Evolutionary conservation across 2,888 invertebrate species (phyloP).

Genomic region (Eutolmus rufibarbis): DNA sequence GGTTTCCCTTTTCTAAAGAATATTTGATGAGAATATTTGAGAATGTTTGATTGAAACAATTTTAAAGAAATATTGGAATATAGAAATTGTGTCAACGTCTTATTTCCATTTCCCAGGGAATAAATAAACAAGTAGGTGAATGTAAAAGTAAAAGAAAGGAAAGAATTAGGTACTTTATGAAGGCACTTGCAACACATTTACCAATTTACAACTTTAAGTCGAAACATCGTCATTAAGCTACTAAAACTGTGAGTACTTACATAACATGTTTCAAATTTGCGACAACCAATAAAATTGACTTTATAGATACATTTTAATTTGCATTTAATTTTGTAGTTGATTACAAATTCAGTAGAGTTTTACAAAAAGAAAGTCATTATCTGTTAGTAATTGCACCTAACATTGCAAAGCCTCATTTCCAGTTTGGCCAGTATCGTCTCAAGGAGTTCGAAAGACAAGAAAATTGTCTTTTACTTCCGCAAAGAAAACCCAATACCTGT

Average conservation of each 20-base stretch:
- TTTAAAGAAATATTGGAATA: no score
- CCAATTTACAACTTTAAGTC: not conserved
- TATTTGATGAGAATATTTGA: no score
- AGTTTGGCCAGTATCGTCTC: not conserved
- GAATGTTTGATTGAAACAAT: no score
- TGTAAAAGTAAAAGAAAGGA: no score
- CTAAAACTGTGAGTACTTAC: not conserved
- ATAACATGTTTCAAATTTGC: not conserved
- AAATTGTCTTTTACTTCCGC: conserved; percentile 5
- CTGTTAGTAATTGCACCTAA: not conserved
- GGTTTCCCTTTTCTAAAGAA: no score
- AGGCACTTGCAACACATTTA: not conserved
- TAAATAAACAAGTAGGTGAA: not conserved
- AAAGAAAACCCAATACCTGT: conserved; percentile 4
- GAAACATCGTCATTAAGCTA: not conserved
- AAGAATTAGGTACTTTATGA: no score
- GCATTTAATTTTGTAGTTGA: not conserved
- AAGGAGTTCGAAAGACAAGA: not conserved
- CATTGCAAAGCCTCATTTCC: not conserved
- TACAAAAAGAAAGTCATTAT: not conserved
- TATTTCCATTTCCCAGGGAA: not conserved
- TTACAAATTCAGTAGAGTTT: not conserved
- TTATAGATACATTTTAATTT: not conserved
- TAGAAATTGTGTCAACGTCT: not conserved
- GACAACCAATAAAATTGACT: not conserved